Percentiles rank a stretch among this genome's conserved stretches.
Evolutionary conservation across 2,113 vertebrate genomes (phyloP).

Genomic region (Gavia stellata): DNA sequence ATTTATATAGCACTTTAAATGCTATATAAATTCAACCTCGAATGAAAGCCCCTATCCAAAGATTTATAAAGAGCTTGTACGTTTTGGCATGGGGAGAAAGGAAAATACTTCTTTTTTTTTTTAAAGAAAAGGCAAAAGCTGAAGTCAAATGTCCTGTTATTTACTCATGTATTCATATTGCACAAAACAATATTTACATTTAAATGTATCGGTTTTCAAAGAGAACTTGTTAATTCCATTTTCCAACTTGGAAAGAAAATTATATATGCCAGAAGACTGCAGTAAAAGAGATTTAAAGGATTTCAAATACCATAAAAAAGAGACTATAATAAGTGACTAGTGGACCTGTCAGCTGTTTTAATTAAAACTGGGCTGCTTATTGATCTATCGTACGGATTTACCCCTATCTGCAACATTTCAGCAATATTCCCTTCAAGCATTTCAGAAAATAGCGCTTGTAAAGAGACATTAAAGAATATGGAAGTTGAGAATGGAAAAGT

Average conservation of each 20-base stretch:
- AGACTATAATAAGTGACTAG: background rate
- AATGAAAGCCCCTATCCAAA: background rate
- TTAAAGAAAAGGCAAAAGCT: background rate
- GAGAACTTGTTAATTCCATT: background rate
- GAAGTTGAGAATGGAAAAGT: background rate
- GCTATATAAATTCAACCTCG: background rate
- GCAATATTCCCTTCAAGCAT: background rate
- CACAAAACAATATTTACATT: background rate
- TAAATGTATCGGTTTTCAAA: background rate
- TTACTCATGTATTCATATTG: background rate
- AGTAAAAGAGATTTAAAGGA: constrained; percentile 18
- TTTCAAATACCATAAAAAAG: background rate
- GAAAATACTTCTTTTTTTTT: background rate
- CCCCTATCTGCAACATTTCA: background rate
- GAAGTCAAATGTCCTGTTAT: background rate
- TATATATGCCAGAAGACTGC: background rate
- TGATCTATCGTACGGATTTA: background rate
- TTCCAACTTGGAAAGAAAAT: background rate
- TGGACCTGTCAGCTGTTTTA: constrained; percentile 3
- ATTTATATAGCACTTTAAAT: background rate
- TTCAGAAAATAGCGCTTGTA: background rate
- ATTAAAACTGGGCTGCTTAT: constrained; percentile 32
- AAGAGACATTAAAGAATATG: background rate
- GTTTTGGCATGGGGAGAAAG: background rate
- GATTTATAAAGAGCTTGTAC: background rate